Base-by-base conservation (phyloP, 1,140 invertebrate genomes). In the Gyrodactylus bullatarudis region DNA sequence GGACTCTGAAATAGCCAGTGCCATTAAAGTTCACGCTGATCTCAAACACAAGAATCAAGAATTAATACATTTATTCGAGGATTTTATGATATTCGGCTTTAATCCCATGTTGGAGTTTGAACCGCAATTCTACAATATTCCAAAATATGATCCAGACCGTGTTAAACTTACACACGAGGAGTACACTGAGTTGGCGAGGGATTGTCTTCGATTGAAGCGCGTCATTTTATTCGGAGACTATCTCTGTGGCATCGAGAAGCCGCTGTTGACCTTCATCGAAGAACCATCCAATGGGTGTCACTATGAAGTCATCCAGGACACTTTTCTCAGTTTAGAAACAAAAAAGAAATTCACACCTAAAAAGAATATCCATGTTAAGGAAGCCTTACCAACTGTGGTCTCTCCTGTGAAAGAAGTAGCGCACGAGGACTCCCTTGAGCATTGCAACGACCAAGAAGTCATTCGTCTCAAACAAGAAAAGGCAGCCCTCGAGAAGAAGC, bases 221-320 rank as follows among this genome's bases (percentile, higher is more conserved):
- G 83, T 91, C 74, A 83, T 87, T 20, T 87, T 88, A 81, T 88
- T 89, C 76, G 87, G 87, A 73, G 87, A 87, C 76, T 90, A 89
- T 79, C 83, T 92, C 22, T 90, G 89, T 80, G 88, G 89, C n/a
- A 84, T 90, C 73, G 87, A 89, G 77, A 87, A 87, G 20, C 88
- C 88, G 0, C 87, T 91, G 74, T 79, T 91, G 71, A 74, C 78
- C 1, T 83, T 78, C 76, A 78, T 54, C 8, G 34, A 54, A 8
- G 34, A 54, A 8, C n/a, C n/a, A n/a, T 8, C 8, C 8, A 54
- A 54, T 8, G 34, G 34, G 8, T 54, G 34, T 54, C 34, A n/a
- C 34, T 54, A 54, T 54, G 34, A 54, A 54, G 34, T 54, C n/a
- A 54, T 54, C 34, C 8, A 8, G n/a, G 34, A 54, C 8, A 8